Percentiles rank a stretch among this genome's conserved stretches.
phyloP scores from a whole-genome alignment of 2,797 vertebrate genomes.

The Coccyzus lansbergi region DNA sequence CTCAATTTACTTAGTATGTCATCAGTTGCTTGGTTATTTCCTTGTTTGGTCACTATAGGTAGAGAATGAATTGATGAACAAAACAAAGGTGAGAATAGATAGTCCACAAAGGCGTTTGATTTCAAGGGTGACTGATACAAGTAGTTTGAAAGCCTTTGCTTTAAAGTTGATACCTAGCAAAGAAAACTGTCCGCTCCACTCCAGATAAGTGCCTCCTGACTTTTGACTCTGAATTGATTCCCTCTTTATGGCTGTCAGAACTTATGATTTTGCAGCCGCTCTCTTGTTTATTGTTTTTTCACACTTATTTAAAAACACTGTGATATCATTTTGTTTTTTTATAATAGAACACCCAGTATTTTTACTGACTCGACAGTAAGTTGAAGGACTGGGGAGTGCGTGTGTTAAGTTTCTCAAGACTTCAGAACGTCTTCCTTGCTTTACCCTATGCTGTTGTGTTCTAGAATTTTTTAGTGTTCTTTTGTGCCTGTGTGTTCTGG shows the following conservation, averaged over 20 bases:
- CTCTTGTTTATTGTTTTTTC: background rate
- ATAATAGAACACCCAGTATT: background rate
- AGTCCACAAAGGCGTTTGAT: background rate
- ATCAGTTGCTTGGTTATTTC: background rate
- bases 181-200: rapidly evolving
- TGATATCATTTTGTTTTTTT: background rate
- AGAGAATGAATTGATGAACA: background rate
- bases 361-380: background rate
- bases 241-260: background rate
- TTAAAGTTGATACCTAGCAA: background rate
- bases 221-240: background rate
- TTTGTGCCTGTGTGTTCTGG: background rate
- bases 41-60: background rate
- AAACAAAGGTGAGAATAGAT: background rate
- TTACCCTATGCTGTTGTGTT: background rate
- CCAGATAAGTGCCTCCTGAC: background rate
- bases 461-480: background rate
- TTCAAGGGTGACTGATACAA: background rate
- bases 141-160: background rate
- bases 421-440: background rate
- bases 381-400: background rate
- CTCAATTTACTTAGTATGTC: background rate
- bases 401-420: background rate
- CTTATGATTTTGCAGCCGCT: background rate
- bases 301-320: background rate